phyloP scores from a whole-genome alignment of 2,113 vertebrate genomes.

The Emydura subglobosa region DNA sequence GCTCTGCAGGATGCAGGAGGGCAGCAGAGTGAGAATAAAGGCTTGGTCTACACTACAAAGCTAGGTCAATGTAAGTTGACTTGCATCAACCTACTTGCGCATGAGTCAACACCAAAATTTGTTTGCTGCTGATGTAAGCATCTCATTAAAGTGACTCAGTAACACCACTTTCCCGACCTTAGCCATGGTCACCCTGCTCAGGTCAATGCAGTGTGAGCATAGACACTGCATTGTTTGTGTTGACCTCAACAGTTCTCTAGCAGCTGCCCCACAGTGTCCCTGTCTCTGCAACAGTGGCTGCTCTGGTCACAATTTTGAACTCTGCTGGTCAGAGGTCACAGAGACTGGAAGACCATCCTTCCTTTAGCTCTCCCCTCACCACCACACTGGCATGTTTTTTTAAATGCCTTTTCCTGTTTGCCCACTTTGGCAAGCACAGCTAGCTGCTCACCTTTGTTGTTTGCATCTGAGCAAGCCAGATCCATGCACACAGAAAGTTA shows the following conservation, averaged over 20 bases:
- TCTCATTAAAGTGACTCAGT: neutral
- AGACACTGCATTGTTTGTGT: neutral
- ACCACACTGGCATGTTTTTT: too few relatives aligned
- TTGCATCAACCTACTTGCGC: neutral
- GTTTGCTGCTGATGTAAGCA: neutral
- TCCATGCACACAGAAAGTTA: too few relatives aligned
- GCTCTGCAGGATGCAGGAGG: conserved; percentile 11
- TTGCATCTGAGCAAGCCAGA: too few relatives aligned
- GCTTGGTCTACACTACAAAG: neutral
- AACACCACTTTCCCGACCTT: neutral
- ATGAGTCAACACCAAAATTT: neutral
- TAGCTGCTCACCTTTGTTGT: too few relatives aligned
- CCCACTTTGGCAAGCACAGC: too few relatives aligned
- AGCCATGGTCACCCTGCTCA: neutral
- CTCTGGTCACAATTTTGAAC: too few relatives aligned
- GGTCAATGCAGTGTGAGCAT: neutral
- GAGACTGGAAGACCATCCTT: too few relatives aligned
- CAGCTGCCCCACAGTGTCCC: neutral
- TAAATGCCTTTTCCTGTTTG: too few relatives aligned
- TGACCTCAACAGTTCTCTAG: neutral
- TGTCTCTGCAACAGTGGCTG: neutral
- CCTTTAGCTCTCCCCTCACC: too few relatives aligned
- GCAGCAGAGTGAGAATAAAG: neutral
- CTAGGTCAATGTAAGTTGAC: neutral
- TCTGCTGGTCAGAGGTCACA: too few relatives aligned